Evolutionary conservation across 2,113 vertebrate genomes (phyloP).

Genomic region (Bos indicus): DNA sequence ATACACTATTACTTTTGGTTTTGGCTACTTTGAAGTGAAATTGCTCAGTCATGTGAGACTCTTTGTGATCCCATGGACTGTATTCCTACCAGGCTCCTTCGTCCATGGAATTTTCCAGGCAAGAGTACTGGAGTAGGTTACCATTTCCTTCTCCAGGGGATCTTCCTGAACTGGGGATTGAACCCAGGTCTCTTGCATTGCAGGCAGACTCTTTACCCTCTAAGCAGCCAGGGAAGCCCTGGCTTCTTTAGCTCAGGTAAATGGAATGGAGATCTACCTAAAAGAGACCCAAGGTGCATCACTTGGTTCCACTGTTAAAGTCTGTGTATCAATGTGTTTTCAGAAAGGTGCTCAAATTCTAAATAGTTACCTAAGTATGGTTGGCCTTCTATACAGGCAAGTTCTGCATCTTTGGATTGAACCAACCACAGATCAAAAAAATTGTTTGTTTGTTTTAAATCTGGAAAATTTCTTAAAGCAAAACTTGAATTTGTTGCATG

Average conservation of each 20-base stretch:
- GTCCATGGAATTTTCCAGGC: not conserved
- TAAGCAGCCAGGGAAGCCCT: not conserved
- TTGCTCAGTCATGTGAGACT: not conserved
- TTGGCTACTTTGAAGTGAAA: not conserved
- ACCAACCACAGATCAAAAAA: not conserved
- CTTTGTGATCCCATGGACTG: not conserved
- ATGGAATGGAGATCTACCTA: not conserved
- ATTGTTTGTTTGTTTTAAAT: not conserved
- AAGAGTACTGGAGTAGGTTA: not conserved
- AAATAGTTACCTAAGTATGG: not conserved
- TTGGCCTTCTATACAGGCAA: not conserved
- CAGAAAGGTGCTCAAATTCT: not conserved
- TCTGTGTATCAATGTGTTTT: not conserved
- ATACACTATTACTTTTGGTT: not conserved
- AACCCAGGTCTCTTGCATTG: not conserved
- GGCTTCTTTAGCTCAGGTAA: not conserved
- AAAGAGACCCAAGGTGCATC: not conserved
- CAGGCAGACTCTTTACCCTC: not conserved
- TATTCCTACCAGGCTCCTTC: not conserved
- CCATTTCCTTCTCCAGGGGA: not conserved
- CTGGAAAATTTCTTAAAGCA: not conserved
- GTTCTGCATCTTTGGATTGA: not conserved
- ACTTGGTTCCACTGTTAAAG: not conserved
- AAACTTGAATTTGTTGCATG: not conserved
- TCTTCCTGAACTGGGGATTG: not conserved